Percentiles rank a stretch among this genome's conserved stretches.
phyloP scores from a whole-genome alignment of 2,888 invertebrate genomes.

The Limenitis camilla region DNA sequence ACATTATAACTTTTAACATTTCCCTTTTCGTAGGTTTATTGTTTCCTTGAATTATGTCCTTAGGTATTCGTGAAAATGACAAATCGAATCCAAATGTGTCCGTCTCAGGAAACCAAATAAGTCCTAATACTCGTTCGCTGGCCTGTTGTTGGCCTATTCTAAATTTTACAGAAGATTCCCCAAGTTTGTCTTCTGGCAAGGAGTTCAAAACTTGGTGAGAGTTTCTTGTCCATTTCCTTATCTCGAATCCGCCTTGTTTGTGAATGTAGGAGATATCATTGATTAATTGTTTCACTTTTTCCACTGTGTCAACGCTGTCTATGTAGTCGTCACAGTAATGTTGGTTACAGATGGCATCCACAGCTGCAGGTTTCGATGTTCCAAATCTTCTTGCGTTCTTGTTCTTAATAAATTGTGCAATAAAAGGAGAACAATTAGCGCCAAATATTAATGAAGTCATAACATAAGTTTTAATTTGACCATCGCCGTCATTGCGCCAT shows the following conservation, averaged over 20 bases:
- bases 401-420: slow-evolving; percentile 19
- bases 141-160: slow-evolving; percentile 18
- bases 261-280: not conserved
- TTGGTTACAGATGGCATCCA: not conserved
- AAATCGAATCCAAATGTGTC: slow-evolving; percentile 26
- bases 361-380: slow-evolving; percentile 2
- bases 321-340: slow-evolving; percentile 10
- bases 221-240: not conserved
- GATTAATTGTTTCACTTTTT: not conserved
- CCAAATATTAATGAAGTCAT: slow-evolving; percentile 20
- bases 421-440: slow-evolving; percentile 22
- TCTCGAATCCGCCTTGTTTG: slow-evolving; percentile 1
- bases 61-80: slow-evolving; percentile 21
- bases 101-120: slow-evolving; percentile 26
- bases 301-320: not conserved
- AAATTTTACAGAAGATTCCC: slow-evolving; percentile 19
- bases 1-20: slow-evolving; percentile 26
- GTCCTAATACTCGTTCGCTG: slow-evolving; percentile 25
- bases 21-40: slow-evolving; percentile 25
- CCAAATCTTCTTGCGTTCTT: slow-evolving; percentile 11
- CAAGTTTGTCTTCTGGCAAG: not conserved
- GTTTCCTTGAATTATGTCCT: slow-evolving; percentile 14
- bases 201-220: not conserved
- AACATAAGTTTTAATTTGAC: not conserved
- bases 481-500: slow-evolving; percentile 25